A percentile compares a stretch with the other conserved stretches of the same genome.
These are phyloP conservation scores for Abrostola triplasia DNA, from an alignment of 2,888 invertebrate species.

Conservation along the genomic window DNA sequence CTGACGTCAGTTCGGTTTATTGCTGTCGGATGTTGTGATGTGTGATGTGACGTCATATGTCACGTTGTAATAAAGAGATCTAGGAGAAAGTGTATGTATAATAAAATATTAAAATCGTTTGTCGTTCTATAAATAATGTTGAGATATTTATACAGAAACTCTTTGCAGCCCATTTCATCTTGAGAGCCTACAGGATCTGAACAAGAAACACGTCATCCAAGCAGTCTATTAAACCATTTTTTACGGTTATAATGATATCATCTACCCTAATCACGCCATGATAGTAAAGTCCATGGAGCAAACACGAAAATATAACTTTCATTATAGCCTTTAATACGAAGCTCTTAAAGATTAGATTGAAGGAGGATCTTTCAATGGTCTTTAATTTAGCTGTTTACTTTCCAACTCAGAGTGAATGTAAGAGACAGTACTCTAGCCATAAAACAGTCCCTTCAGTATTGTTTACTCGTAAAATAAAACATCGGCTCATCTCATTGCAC, in stretches of 20 bases:
- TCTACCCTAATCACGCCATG: no score
- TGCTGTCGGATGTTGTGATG: slow-evolving; percentile 18
- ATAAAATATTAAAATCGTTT: not conserved
- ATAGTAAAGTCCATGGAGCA: no score
- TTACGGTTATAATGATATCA: no score
- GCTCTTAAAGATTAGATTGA: not conserved
- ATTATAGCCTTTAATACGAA: not conserved
- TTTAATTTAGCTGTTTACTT: slow-evolving; percentile 37
- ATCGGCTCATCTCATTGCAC: slow-evolving; percentile 55
- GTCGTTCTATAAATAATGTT: no score
- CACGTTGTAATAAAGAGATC: slow-evolving; percentile 7
- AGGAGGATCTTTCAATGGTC: not conserved
- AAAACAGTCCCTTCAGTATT: slow-evolving; percentile 48
- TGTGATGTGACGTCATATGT: slow-evolving; percentile 12
- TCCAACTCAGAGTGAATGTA: slow-evolving; percentile 40
- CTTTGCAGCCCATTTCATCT: no score
- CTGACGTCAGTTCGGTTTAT: slow-evolving; percentile 25
- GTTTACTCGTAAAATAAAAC: slow-evolving; percentile 58
- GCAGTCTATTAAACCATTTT: no score
- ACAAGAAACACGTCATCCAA: no score
- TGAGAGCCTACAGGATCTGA: no score
- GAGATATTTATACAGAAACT: no score
- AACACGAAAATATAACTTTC: no score
- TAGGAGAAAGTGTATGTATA: not conserved
- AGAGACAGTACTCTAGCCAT: slow-evolving; percentile 35